These are phyloP conservation scores for Shargacucullia verbasci DNA, from an alignment of 2,888 invertebrate genomes.

Conservation along the genomic window DNA sequence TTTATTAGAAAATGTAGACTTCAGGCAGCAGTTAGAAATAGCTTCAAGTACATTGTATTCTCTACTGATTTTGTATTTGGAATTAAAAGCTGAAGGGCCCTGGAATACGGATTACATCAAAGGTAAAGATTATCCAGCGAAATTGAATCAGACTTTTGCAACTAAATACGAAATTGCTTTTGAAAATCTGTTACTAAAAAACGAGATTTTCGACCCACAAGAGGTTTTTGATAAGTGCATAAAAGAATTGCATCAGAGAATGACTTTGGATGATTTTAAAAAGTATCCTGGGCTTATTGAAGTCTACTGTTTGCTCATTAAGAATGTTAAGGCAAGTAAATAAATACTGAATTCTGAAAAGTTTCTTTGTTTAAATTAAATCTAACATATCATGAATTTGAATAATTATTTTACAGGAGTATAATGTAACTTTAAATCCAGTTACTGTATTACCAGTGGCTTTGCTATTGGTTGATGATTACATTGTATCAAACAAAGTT, in stretches of 20 bases:
- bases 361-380: too few relatives aligned
- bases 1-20: conserved; percentile 63
- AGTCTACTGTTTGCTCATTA: conserved; percentile 70
- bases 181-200: conserved; percentile 60
- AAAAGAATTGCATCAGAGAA: conserved; percentile 70
- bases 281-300: conserved; percentile 77
- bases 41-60: conserved; percentile 62
- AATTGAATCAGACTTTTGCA: conserved; percentile 68
- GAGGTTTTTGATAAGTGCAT: conserved; percentile 75
- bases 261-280: conserved; percentile 73
- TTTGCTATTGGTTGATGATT: conserved; percentile 78
- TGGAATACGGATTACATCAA: conserved; percentile 69
- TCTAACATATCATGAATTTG: not conserved
- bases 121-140: conserved; percentile 60
- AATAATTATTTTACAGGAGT: conserved; percentile 67
- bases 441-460: conserved; percentile 72
- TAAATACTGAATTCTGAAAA: not conserved
- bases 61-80: conserved; percentile 71
- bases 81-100: conserved; percentile 65
- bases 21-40: conserved; percentile 54
- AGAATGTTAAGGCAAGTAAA: conserved; percentile 67
- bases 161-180: conserved; percentile 63
- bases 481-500: conserved; percentile 67
- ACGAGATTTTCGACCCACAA: conserved; percentile 66
- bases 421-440: conserved; percentile 66